Evolutionary conservation across 2,888 invertebrate genomes (phyloP).

Genomic region (Pristionchus japonicus): DNA sequence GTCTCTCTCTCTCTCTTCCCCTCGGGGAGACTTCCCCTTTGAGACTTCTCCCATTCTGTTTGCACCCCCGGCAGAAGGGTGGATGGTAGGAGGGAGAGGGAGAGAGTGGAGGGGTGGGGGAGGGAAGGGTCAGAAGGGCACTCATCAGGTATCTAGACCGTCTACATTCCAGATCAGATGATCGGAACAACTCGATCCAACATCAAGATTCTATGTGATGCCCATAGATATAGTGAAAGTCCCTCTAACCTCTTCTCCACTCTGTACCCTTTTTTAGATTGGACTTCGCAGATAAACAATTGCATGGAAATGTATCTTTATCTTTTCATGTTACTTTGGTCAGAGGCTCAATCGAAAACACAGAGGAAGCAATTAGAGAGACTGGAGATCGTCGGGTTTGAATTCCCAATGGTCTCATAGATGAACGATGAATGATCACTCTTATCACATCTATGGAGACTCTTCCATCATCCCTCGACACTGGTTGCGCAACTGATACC

Average conservation of each 20-base stretch:
- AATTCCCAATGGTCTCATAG: background rate
- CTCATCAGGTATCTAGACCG: slow-evolving; percentile 9
- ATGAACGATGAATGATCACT: background rate
- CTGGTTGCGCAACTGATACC: too few relatives aligned
- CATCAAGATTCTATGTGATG: background rate
- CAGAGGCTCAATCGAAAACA: background rate
- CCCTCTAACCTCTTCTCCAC: background rate
- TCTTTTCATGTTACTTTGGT: too few relatives aligned
- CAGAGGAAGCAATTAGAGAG: background rate
- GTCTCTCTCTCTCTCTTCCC: background rate
- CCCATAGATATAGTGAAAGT: background rate
- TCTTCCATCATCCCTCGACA: too few relatives aligned
- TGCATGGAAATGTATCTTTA: too few relatives aligned
- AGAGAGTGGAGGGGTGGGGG: background rate
- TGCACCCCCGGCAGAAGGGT: slow-evolving; percentile 13
- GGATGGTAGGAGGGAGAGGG: background rate
- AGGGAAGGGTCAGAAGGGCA: slow-evolving; percentile 4
- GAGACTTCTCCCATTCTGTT: slow-evolving; percentile 33
- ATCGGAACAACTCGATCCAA: background rate
- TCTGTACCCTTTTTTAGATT: background rate
- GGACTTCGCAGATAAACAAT: background rate
- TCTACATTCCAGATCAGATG: background rate
- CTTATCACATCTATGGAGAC: background rate
- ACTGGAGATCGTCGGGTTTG: background rate
- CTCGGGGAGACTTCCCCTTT: slow-evolving; percentile 10